A percentile compares a stretch with the other conserved stretches of the same genome.
Conservation (phyloP, 1,140 invertebrate genomes). For the Ooceraea biroi region DNA sequence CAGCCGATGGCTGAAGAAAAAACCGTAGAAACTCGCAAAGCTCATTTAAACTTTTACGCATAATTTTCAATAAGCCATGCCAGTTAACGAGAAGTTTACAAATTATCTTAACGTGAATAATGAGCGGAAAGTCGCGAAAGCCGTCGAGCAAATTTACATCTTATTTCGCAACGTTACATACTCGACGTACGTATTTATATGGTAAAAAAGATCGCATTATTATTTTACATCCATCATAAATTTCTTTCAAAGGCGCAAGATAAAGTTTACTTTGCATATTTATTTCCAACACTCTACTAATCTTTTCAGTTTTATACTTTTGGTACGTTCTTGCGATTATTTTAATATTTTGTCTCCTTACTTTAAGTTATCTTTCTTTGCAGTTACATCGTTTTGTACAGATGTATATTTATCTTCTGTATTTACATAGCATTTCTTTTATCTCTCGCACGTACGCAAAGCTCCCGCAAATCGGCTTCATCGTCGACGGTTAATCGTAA, state of each 20-base stretch:
- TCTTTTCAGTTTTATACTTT: background rate
- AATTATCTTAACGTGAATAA: constrained; percentile 43
- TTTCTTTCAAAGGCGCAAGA: background rate
- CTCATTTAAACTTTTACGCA: constrained; percentile 12
- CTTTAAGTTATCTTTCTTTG: background rate
- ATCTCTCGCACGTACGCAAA: background rate
- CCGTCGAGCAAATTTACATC: background rate
- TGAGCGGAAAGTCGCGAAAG: background rate
- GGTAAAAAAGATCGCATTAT: background rate
- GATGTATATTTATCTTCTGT: background rate
- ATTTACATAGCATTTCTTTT: constrained; percentile 16
- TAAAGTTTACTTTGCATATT: background rate
- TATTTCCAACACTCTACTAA: background rate
- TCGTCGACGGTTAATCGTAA: constrained; percentile 17
- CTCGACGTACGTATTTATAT: background rate
- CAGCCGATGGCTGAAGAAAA: constrained; percentile 13
- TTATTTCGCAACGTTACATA: background rate
- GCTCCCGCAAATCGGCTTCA: background rate
- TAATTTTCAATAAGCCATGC: constrained; percentile 15
- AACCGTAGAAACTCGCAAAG: constrained; percentile 24
- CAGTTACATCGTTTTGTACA: background rate
- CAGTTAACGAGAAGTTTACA: constrained; percentile 19
- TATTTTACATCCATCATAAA: background rate
- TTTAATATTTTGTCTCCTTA: background rate
- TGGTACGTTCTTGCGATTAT: background rate